Base-by-base conservation (phyloP, 2,113 vertebrate genomes). In the Romanogobio albipinnatus region DNA sequence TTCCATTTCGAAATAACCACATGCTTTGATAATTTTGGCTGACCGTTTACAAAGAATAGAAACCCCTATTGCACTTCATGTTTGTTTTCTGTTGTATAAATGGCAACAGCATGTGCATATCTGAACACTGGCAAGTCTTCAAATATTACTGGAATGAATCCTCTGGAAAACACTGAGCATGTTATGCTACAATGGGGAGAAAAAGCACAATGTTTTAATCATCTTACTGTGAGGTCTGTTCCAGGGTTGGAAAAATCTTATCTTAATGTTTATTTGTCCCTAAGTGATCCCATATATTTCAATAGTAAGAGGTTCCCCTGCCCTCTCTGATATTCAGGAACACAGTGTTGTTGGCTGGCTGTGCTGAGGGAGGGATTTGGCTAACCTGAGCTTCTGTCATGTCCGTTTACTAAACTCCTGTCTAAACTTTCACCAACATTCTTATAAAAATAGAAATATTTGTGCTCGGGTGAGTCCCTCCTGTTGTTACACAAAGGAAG, bases 111-210 rank as follows among this genome's bases (percentile, higher is more conserved):
- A 45, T 75, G 68, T 53, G 39, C 17, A 75, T 81, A 75, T 81
- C 84, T 75, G 56, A 74, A 53, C 22, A 51, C 45, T 85, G 84
- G 68, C 53, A 68, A 53, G 29, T 56, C 6, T 39, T 74, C 78
- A 73, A 79, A 74, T 53, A 61, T 66, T 61, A 58, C n/a, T 73
- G 45, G 43, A 45, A 85, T 62, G 45, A 85, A 71, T 85, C 51
- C 33, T 81, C 33, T 75, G 56, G 56, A 85, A 81, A 81, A 62
- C 58, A 53, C 14, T 62, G 26, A 81, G 45, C 70, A 76, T 64
- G 45, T 70, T 76, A 36, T 33, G 84, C 84, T 88, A 86, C 85
- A 87, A 86, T 86, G 76, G 53, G 82, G 85, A 26, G 70, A 80
- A 26, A 29, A 24, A 14, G 9, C 66, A 51, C 76, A 74, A 75